A percentile compares a stretch with the other conserved stretches of the same genome.
Evolutionary conservation across 2,797 vertebrate genomes (phyloP).

Genomic region (Champsocephalus esox): DNA sequence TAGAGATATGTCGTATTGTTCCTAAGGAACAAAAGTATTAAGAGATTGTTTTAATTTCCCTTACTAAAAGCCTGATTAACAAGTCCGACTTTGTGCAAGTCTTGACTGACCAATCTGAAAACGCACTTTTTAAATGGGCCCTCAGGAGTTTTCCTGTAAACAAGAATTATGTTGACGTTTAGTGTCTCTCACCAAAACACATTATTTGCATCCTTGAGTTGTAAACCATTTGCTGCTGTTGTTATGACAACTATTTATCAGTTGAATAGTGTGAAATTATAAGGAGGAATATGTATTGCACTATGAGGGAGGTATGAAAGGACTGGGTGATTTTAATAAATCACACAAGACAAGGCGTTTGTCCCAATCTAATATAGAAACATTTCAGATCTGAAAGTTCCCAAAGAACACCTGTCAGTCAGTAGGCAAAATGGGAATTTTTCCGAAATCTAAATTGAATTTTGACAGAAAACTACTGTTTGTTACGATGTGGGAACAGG

Average conservation of each 20-base stretch:
- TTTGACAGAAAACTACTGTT: neutral
- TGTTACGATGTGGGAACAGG: neutral
- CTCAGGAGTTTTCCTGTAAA: neutral
- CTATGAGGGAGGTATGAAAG: too few relatives aligned
- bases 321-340: neutral
- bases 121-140: constrained; percentile 10
- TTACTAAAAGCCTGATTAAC: neutral
- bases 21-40: neutral
- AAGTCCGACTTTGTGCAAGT: neutral
- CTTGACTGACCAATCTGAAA: constrained; percentile 21
- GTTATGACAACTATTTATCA: neutral
- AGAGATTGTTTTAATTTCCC: constrained; percentile 5
- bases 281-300: neutral
- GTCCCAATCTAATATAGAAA: neutral
- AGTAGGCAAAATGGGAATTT: neutral
- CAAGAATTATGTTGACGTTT: neutral
- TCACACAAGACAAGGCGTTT: neutral
- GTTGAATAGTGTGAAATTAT: neutral
- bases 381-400: neutral
- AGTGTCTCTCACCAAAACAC: too few relatives aligned
- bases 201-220: too few relatives aligned
- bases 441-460: neutral
- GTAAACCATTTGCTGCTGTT: too few relatives aligned
- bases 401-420: too few relatives aligned
- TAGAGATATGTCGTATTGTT: too few relatives aligned